These are phyloP conservation scores for Drosophila maculinotata DNA, from an alignment of 2,888 invertebrate species.

Conservation along the genomic window DNA sequence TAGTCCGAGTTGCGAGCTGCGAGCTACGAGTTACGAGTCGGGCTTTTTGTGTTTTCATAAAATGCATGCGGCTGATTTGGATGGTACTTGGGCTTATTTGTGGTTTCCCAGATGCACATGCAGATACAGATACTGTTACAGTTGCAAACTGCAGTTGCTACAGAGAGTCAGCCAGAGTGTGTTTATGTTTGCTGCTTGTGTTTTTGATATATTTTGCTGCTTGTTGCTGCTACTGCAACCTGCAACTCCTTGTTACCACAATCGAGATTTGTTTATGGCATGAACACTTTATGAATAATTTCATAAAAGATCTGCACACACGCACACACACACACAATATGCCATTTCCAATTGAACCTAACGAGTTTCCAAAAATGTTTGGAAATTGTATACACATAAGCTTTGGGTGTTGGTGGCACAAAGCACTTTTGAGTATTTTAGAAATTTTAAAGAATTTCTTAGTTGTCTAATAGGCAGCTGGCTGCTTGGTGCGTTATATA, in stretches of 20 bases:
- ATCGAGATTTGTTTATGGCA: conserved; percentile 54
- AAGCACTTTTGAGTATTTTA: not conserved
- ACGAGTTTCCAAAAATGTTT: not conserved
- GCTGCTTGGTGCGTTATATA: too few relatives aligned
- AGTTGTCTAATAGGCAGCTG: too few relatives aligned
- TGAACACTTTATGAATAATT: conserved; percentile 45
- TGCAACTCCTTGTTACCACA: conserved; percentile 40
- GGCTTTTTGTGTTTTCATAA: conserved; percentile 41
- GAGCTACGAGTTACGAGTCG: not conserved
- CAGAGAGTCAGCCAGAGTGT: too few relatives aligned
- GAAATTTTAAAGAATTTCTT: not conserved
- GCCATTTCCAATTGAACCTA: conserved; percentile 21
- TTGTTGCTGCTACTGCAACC: conserved; percentile 15
- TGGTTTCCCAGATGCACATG: conserved; percentile 39
- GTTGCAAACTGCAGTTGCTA: conserved; percentile 3
- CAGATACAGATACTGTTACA: conserved; percentile 22
- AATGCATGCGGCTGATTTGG: conserved; percentile 60
- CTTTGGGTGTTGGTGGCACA: not conserved
- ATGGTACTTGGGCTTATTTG: conserved; percentile 56
- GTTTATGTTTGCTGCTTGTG: too few relatives aligned
- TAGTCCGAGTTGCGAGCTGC: not conserved
- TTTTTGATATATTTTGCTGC: conserved; percentile 29
- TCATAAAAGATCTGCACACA: not conserved
- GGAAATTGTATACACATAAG: not conserved
- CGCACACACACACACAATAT: conserved; percentile 1